Base-by-base conservation (phyloP, 1,140 invertebrate genomes). In the Laodelphax striatellus region DNA sequence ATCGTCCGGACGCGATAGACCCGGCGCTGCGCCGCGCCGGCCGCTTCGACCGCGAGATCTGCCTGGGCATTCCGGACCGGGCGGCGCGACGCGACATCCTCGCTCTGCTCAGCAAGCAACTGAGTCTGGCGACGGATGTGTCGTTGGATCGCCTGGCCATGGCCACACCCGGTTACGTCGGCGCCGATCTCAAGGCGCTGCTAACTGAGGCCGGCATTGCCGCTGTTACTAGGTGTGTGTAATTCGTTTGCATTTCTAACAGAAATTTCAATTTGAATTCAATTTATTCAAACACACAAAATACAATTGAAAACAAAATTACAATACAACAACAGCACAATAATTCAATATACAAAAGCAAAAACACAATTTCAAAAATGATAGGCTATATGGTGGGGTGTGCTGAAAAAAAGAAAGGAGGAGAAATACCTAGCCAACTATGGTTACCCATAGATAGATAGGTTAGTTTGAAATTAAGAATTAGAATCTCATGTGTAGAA, bases 111-210 rank as follows among this genome's bases (percentile, higher is more conserved):
- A 80, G 82, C 52, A 70, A 73, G 28, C 80, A 81, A 24, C 71
- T 96, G 52, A 80, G 81, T 58, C 70, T 97, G 8, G 75, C 80
- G 56, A 66, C 80, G 21, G 80, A 84, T 66, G 80, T 95, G 65
- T 82, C 88, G 70, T 82, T 85, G 63, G 71, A 80, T 61, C 73
- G 76, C 38, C 74, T 98, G 52, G 91, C 93, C 24, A 81, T 85
- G 65, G 75, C 86, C 21, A 97, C 93, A 34, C 96, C 96, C 9
- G 96, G 96, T n/a, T 98, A 88, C 80, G 94, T 98, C 38, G 96
- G 94, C 19, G 94, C 92, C 11, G 97, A 99, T 81, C 77, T 99
- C 22, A 81, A 86, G 68, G 87, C 92, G 0, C 75, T 98, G 34
- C 83, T 88, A 1, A 81, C 87, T 63, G 90, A 95, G 75, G 90